A percentile compares a stretch with the other conserved stretches of the same genome.
These are phyloP conservation scores for Iselma pallidipennis DNA, from an alignment of 2,888 invertebrate species.

Conservation along the genomic window DNA sequence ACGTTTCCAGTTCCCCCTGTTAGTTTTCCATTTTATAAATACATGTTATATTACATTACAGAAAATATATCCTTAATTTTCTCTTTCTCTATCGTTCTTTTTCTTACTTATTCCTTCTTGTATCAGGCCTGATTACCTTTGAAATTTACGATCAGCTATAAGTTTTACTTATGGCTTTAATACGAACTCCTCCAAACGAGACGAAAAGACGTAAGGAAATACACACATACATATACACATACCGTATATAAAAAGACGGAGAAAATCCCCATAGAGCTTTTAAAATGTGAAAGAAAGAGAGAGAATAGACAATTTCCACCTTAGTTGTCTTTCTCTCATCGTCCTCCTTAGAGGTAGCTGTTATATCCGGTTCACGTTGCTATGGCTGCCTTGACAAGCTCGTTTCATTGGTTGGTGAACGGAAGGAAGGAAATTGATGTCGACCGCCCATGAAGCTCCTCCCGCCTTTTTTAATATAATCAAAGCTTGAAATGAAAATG, in stretches of 20 bases:
- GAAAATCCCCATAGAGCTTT: background rate
- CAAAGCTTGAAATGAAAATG: constrained; percentile 7
- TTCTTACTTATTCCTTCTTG: background rate
- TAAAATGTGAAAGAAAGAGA: constrained; percentile 11
- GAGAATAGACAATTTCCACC: constrained; percentile 15
- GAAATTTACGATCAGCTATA: constrained; percentile 35
- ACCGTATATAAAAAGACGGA: no score
- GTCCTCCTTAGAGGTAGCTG: constrained; percentile 2
- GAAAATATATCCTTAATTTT: no score
- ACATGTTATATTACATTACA: no score
- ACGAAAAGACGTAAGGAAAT: background rate
- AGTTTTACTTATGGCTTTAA: constrained; percentile 35
- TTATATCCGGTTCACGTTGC: constrained; percentile 45
- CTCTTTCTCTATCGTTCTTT: no score
- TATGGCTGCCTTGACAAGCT: constrained; percentile 45
- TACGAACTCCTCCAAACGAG: constrained; percentile 29
- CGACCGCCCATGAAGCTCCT: constrained; percentile 40
- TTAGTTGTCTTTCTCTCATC: constrained; percentile 7
- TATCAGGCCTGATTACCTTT: constrained; percentile 19
- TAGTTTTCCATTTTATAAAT: background rate
- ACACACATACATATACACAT: no score
- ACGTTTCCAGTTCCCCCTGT: no score
- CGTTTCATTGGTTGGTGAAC: constrained; percentile 47
- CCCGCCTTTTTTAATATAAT: constrained; percentile 23
- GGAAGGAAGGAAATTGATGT: constrained; percentile 50